Base-by-base conservation (phyloP, 53 echinoderm and acorn worm species). In the Apostichopus leukothele region DNA sequence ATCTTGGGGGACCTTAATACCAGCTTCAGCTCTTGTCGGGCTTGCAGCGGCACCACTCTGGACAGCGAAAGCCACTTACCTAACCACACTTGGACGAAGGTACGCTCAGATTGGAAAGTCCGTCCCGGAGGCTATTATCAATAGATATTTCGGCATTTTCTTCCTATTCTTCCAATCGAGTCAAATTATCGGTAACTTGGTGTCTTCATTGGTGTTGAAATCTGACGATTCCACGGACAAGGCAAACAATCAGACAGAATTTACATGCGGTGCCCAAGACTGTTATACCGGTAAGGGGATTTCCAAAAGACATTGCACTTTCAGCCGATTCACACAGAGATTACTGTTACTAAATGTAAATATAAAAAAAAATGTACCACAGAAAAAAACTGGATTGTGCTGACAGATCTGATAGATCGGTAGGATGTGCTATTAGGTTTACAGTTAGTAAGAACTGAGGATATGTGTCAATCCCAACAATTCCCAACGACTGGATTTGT, bases 11-110 rank as follows among this genome's bases (percentile, higher is more conserved):
- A 98, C 98, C 6, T 91, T 98, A 7, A 98, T 98, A 25, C 98
- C 98, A 14, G 91, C 98, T 19, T 98, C 98, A 3, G 94, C 92
- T 9, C 90, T 98, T 16, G 94, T 98, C 25, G 98, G 98, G 9
- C 90, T 98, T 9, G 94, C 91, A 16, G 98, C 95, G 50, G 98
- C 94, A 39, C 98, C 98, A 10, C 92, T 98, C 11, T 98, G 98
- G 98, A 90, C 98, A 4, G 87, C 98, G 3, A 98, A 95, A 86
- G 90, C 95, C 77, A 94, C 95, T 22, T 98, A 98, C 76, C 86
- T 98, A 22, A 98, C 98, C 16, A 98, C 95, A 51, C 90, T 88
- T 1, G 94, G 92, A 25, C 91, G 80, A 0, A 39, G 91, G 26
- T 98, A 94, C 76, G 93, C 95, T 20, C 75, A 75, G 18, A 84